Evolutionary conservation across 2,113 vertebrate genomes (phyloP), one percentile per base, ranked within the genome.

Genomic region (Lophotis ruficrista): DNA sequence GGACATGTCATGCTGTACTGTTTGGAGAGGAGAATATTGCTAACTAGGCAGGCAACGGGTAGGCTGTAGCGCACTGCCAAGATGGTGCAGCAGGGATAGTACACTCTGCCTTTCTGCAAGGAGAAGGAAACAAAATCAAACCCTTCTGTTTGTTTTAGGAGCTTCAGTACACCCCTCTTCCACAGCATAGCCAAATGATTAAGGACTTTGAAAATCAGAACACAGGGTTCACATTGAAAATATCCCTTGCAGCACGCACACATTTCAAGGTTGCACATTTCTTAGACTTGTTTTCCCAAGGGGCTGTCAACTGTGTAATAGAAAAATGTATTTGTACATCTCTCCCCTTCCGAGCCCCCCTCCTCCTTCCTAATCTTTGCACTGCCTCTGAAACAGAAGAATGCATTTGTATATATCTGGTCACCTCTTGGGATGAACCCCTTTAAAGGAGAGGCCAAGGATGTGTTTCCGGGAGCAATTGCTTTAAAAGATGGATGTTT

Each of bases 231-330:
- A 90, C 91, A 33, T 17, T 66, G 94, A 87, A 77, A 84, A 92
- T 66, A 70, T 50, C 92, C 51, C 96, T 89, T 33, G 71, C 71
- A 57, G 92, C 57, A 20, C 48, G 66, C 60, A 60, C 48, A 24
- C 65, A 66, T 83, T 61, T 91, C 94, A 86, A 94, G 89, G 90
- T 69, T 75, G 58, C 77, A 66, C 41, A 83, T 87, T 90, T 82
- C 83, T 94, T 62, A 38, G 90, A 69, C 91, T 94, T 92, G 70
- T 86, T 96, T 95, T 93, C 95, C 95, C 95, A 72, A 87, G 91
- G 93, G 88, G 70, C 96, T 96, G 79, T 89, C 94, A 82, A 48
- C 93, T 92, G 89, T 56, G 54, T 79, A 90, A 91, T 53, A 93
- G 92, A 87, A 95, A 94, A 88, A 89, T 53, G 25, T 37, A 68